These are phyloP conservation scores for Taeniopygia guttata DNA, from an alignment of 2,797 vertebrate species.

Conservation along the genomic window DNA sequence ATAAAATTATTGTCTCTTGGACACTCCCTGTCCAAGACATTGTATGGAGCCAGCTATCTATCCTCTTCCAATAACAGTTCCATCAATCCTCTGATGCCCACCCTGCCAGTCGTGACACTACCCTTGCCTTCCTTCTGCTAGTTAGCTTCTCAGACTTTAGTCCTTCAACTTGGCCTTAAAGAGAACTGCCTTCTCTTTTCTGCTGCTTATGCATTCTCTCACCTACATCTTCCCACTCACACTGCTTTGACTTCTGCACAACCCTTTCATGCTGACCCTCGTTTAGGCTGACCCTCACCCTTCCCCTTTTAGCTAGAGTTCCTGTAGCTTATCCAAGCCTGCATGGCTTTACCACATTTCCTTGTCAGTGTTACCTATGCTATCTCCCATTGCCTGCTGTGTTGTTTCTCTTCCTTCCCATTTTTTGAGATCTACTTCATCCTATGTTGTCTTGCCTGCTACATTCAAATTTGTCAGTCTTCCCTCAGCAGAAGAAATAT, in stretches of 20 bases:
- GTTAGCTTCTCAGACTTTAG: neutral
- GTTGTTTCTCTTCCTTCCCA: neutral
- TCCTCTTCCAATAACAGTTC: neutral
- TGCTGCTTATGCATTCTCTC: neutral
- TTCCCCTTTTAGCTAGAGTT: neutral
- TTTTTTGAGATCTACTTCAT: neutral
- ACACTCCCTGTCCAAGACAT: neutral
- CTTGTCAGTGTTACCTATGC: neutral
- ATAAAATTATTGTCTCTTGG: neutral
- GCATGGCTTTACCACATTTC: neutral
- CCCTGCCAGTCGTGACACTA: neutral
- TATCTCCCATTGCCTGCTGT: neutral
- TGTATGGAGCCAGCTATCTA: neutral
- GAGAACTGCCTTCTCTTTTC: neutral
- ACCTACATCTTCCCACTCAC: neutral
- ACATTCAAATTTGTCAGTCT: neutral
- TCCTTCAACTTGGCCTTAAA: neutral
- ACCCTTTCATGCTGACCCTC: neutral
- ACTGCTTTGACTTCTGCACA: neutral
- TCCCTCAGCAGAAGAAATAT: neutral
- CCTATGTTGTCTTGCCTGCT: neutral
- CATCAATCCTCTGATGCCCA: neutral
- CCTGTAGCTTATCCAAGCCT: neutral
- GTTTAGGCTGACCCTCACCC: neutral
- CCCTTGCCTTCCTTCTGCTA: neutral